Evolutionary conservation across 2,113 vertebrate species (phyloP), one percentile per base, ranked within the genome.

Genomic region (Chaetops frenatus): DNA sequence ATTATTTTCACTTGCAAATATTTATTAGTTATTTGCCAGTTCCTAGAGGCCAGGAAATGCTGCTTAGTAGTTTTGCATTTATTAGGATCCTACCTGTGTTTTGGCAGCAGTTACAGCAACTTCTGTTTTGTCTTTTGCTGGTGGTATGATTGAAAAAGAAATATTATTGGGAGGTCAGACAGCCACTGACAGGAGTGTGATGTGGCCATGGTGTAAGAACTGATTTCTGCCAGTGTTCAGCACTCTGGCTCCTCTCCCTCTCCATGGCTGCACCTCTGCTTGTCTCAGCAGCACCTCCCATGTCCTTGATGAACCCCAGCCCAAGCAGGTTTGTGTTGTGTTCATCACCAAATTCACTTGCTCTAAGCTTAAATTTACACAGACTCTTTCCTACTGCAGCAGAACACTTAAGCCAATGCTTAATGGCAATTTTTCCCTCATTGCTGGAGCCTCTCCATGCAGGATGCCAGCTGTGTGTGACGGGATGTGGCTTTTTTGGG

Each of bases 391-490:
- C 48, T 76, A 38, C 38, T 38, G 38, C 38, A 51, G 47, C 53
- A 74, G 48, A 81, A 24, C 29, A 38, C 21, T 54, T 54, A 6
- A 66, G 29, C 14, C 38, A 50, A 6, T 15, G 31, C 20, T 66
- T 51, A 73, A 60, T 18, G 81, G 48, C 38, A 53, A 22, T 35
- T 44, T 74, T 33, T 1, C 28, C 13, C 21, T 70, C 17, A 2
- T 38, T 27, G 6, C 0, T 79, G 51, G 38, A 22, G 40, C 33
- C 29, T n/a, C 29, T 50, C 22, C 8, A 1, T 4, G 53, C 23
- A 25, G 40, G 29, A 45, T n/a, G 28, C 48, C 38, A 38, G 42
- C 62, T 57, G 23, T 47, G 21, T 7, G 48, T 9, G 38, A 45
- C 58, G 80, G 57, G 35, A 4, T 25, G 33, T 24, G 48, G 69